Conservation (phyloP, 1,140 invertebrate species). For the Sycophila sp. region DNA sequence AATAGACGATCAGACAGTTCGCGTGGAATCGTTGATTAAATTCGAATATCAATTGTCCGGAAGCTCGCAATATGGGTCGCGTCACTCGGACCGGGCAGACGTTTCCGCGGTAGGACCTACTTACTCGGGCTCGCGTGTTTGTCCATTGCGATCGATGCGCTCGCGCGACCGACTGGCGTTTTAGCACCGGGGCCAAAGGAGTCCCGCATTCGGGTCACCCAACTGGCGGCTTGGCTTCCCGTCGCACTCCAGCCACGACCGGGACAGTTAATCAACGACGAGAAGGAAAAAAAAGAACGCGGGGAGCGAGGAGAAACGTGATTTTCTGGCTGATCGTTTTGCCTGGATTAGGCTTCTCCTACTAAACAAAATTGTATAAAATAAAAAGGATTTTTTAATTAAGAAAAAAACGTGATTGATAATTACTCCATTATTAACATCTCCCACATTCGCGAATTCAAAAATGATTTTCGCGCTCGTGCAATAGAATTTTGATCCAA, state of each 20-base stretch:
- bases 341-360: no score
- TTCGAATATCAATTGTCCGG: background rate
- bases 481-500: no score
- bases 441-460: no score
- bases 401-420: no score
- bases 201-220: slow-evolving; percentile 43
- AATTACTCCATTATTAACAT: no score
- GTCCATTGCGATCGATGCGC: slow-evolving; percentile 25
- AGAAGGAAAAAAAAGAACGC: slow-evolving; percentile 11
- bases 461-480: no score
- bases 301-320: no score
- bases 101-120: slow-evolving; percentile 17
- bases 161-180: background rate
- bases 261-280: slow-evolving; percentile 25
- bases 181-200: background rate
- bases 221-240: slow-evolving; percentile 34
- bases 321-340: no score
- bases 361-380: no score
- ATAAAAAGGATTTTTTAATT: background rate
- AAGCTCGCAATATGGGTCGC: slow-evolving; percentile 9
- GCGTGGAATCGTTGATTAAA: no score
- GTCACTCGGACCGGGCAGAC: background rate
- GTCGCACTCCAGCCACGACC: background rate
- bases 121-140: slow-evolving; percentile 25
- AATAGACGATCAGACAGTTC: no score